Base-by-base conservation (phyloP, 2,888 invertebrate species). In the Hedychridium roseum region DNA sequence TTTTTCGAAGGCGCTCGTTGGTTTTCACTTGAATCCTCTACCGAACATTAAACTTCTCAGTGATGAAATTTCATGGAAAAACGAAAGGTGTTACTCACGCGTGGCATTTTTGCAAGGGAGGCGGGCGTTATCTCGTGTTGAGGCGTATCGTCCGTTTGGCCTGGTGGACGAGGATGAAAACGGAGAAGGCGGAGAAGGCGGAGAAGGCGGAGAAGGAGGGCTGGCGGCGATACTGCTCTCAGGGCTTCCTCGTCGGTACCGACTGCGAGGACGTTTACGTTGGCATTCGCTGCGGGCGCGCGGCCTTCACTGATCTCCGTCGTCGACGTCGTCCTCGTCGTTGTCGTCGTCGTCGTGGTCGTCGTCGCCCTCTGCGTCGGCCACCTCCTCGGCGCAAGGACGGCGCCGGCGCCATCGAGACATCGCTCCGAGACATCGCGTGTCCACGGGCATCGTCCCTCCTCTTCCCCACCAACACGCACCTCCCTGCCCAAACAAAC, bases 301-400 rank as follows among this genome's bases (percentile, higher is more conserved):
- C 66, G 65, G 70, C 64, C 63, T 68, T 65, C 59, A 71, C 73
- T 71, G 66, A 70, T 46, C 57, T 47, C 37, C 48, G 55, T 44
- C 51, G 53, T 55, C 54, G 55, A 49, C 39, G 39, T 39, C 31
- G 27, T 20, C n/a, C n/a, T n/a, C n/a, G n/a, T n/a, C n/a, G n/a
- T n/a, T n/a, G n/a, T n/a, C n/a, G n/a, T n/a, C n/a, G 36, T 44
- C 55, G 55, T 58, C 58, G 50, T 28, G 5, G 28, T 11, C 3
- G 28, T 28, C 5, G 23, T 23, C 9, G 9, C 23, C 23, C 23
- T 23, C 9, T 23, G 23, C 23, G n/a, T 3, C 28, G 38, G 37
- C 45, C 39, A 35, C 35, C 41, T 21, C 38, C 43, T 7, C 28
- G 23, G n/a, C n/a, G n/a, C n/a, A n/a, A n/a, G n/a, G n/a, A n/a